Evolutionary conservation across 2,888 invertebrate species (phyloP).

Genomic region (Coelinius sp.): DNA sequence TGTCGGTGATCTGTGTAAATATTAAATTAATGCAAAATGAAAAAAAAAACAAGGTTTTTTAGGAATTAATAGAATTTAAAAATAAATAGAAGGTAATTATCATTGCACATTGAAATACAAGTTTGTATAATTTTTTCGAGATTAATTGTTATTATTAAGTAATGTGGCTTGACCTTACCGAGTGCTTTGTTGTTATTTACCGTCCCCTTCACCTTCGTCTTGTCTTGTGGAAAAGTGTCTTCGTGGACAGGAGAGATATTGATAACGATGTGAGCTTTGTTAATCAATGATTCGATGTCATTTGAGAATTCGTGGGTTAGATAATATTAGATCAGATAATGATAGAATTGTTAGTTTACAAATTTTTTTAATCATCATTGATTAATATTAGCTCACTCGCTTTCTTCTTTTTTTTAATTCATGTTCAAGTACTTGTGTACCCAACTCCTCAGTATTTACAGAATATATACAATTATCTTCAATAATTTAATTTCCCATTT

Average conservation of each 20-base stretch:
- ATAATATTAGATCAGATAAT: too few relatives aligned
- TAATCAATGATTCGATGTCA: conserved; percentile 58
- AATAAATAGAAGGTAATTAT: conserved; percentile 47
- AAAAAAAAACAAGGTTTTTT: too few relatives aligned
- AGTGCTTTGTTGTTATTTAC: conserved; percentile 39
- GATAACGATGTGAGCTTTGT: conserved; percentile 54
- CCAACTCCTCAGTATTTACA: conserved; percentile 57
- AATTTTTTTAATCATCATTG: conserved; percentile 52
- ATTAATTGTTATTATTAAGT: conserved; percentile 49
- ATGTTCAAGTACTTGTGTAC: conserved; percentile 62
- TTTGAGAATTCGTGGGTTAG: too few relatives aligned
- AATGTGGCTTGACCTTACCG: conserved; percentile 62
- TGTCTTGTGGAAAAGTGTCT: conserved; percentile 60
- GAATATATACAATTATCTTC: neutral
- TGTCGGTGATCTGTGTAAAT: conserved; percentile 12
- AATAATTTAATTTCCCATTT: too few relatives aligned
- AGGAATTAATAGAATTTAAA: too few relatives aligned
- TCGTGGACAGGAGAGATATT: conserved; percentile 4
- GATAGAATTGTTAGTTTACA: neutral
- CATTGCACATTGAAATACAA: conserved; percentile 68
- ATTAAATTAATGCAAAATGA: conserved; percentile 2
- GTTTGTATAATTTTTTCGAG: conserved; percentile 47
- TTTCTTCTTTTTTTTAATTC: conserved; percentile 21
- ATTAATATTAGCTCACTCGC: conserved; percentile 63
- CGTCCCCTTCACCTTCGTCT: conserved; percentile 63